These are phyloP conservation scores for Tetragonula clypearis DNA, from an alignment of 1,140 invertebrate species.

Conservation along the genomic window DNA sequence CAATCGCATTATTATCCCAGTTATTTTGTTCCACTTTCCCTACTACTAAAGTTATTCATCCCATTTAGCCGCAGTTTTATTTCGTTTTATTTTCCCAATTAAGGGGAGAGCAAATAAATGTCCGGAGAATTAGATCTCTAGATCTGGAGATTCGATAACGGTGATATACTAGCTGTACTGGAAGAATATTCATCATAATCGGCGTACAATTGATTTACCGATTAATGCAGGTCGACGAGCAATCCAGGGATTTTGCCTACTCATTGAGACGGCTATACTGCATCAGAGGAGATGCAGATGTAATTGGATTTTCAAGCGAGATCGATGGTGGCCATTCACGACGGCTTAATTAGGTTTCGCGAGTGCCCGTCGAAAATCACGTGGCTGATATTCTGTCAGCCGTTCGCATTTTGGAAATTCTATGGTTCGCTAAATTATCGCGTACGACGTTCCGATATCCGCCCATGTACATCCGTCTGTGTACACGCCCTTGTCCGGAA, in stretches of 20 bases:
- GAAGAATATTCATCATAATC: slow-evolving; percentile 15
- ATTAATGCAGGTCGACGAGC: slow-evolving; percentile 54
- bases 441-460: neutral
- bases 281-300: slow-evolving; percentile 52
- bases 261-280: slow-evolving; percentile 58
- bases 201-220: slow-evolving; percentile 43
- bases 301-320: slow-evolving; percentile 62
- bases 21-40: too few species aligned
- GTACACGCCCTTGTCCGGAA: neutral
- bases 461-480: too few species aligned
- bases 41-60: too few species aligned
- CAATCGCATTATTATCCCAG: too few species aligned
- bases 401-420: slow-evolving; percentile 34
- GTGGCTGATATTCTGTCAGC: slow-evolving; percentile 44
- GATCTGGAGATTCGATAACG: neutral
- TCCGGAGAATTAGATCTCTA: neutral
- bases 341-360: slow-evolving; percentile 63
- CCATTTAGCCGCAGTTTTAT: neutral
- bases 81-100: neutral
- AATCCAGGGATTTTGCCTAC: slow-evolving; percentile 51
- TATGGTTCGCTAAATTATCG: slow-evolving; percentile 13
- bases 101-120: neutral
- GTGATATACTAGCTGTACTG: neutral
- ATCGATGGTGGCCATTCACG: slow-evolving; percentile 60
- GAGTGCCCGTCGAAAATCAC: slow-evolving; percentile 51